phyloP scores from a whole-genome alignment of 2,113 vertebrate genomes.

The Leptobrachium ailaonicum region DNA sequence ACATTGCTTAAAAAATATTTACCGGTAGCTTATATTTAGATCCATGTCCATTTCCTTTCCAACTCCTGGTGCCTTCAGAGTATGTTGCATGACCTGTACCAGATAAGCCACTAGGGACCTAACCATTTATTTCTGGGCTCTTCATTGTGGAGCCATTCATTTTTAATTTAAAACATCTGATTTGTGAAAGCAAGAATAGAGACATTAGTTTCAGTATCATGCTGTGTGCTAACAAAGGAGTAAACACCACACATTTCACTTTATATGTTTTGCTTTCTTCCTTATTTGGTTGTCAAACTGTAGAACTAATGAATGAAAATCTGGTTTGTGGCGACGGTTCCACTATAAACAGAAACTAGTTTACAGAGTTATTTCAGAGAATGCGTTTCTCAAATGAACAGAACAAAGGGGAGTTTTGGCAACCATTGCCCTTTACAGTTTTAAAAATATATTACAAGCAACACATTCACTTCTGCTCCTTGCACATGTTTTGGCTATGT shows the following conservation, averaged over 20 bases:
- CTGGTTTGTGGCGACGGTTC: background rate
- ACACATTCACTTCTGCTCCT: too few relatives aligned
- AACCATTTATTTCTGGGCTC: too few relatives aligned
- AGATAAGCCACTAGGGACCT: too few relatives aligned
- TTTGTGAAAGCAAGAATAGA: constrained; percentile 2
- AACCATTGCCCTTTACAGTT: too few relatives aligned
- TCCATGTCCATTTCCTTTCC: too few relatives aligned
- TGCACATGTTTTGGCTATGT: too few relatives aligned
- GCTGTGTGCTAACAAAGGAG: constrained; percentile 11
- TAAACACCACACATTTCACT: background rate
- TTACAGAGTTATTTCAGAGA: background rate
- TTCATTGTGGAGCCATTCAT: too few relatives aligned
- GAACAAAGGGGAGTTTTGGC: background rate
- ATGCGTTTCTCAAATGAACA: background rate
- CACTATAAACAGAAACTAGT: constrained; percentile 6
- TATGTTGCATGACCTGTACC: too few relatives aligned
- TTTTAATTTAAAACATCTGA: background rate
- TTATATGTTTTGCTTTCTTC: background rate
- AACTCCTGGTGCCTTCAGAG: too few relatives aligned
- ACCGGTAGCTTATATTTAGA: too few relatives aligned
- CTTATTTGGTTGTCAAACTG: constrained; percentile 10
- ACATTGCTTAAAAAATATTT: too few relatives aligned
- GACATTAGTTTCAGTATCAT: background rate
- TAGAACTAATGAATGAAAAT: constrained; percentile 24
- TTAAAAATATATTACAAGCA: too few relatives aligned